A percentile compares a stretch with the other conserved stretches of the same genome.
These are phyloP conservation scores for Thermophis baileyi DNA, from an alignment of 2,113 vertebrate species.

Conservation along the genomic window DNA sequence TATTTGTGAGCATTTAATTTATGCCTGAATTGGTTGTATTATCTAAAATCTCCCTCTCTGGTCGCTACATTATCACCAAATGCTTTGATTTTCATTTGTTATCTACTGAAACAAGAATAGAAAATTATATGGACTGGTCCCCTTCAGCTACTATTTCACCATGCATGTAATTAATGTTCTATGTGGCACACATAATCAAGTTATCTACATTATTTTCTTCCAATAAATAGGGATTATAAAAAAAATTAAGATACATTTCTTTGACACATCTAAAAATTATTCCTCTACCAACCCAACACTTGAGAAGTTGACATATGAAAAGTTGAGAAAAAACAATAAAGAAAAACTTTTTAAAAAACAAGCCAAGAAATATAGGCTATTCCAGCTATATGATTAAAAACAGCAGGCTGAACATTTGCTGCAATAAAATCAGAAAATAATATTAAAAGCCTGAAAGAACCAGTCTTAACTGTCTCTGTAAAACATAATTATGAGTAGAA, in stretches of 20 bases:
- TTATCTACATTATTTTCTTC: not conserved
- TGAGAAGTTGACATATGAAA: not conserved
- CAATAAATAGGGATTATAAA: not conserved
- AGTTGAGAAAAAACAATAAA: not conserved
- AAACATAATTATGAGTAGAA: not conserved
- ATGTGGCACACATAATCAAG: not conserved
- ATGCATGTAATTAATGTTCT: conserved; percentile 8
- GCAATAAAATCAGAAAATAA: not conserved
- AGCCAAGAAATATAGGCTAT: not conserved
- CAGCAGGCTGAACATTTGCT: not conserved
- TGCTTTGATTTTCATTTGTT: conserved; percentile 3
- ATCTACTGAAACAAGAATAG: conserved; percentile 17
- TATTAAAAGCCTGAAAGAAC: not conserved
- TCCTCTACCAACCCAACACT: not conserved
- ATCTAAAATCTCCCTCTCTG: not conserved
- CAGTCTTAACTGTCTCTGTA: not conserved
- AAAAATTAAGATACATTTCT: not conserved
- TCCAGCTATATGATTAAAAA: not conserved
- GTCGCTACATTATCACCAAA: conserved; percentile 13
- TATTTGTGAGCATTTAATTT: not conserved
- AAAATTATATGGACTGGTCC: conserved; percentile 12
- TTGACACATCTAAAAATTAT: not conserved
- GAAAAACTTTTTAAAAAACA: not conserved
- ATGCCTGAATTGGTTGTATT: conserved; percentile 1
- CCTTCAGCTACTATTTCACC: not conserved